These are phyloP conservation scores for Pempheris klunzingeri DNA, from an alignment of 2,797 vertebrate species.

Conservation along the genomic window DNA sequence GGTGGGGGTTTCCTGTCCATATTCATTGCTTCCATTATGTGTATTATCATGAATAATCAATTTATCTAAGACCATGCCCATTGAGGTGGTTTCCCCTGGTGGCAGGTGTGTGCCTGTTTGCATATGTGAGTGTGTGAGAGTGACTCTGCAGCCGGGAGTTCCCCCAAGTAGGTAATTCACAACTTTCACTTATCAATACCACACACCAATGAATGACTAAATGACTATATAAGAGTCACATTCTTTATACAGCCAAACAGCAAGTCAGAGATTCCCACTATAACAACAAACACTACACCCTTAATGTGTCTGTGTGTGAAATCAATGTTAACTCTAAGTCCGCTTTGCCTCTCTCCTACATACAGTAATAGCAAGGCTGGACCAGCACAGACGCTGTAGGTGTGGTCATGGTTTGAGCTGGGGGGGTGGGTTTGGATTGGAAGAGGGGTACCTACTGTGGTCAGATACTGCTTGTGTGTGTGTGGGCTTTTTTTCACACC, in stretches of 20 bases:
- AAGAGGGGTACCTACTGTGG: conserved; percentile 41
- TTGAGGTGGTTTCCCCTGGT: conserved; percentile 64
- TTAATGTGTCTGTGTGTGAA: conserved; percentile 2
- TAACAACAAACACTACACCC: conserved; percentile 21
- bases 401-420: conserved; percentile 34
- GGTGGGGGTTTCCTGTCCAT: conserved; percentile 35
- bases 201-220: conserved; percentile 37
- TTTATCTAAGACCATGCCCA: conserved; percentile 29
- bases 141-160: conserved; percentile 44
- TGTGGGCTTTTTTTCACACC: conserved; percentile 41
- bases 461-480: conserved; percentile 46
- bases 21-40: conserved; percentile 32
- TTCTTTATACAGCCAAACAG: conserved; percentile 2
- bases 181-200: conserved; percentile 61
- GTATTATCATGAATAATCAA: conserved; percentile 45
- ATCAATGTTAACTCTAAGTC: conserved; percentile 1
- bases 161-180: conserved; percentile 47
- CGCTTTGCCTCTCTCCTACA: neutral
- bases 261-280: conserved; percentile 24
- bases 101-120: conserved; percentile 61
- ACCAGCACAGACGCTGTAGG: conserved; percentile 16
- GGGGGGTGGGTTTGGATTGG: conserved; percentile 39
- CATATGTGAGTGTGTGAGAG: conserved; percentile 31
- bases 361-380: conserved; percentile 13
- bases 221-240: conserved; percentile 18